Base-by-base conservation (phyloP, 2,888 invertebrate species). In the Drosophila putrida region DNA sequence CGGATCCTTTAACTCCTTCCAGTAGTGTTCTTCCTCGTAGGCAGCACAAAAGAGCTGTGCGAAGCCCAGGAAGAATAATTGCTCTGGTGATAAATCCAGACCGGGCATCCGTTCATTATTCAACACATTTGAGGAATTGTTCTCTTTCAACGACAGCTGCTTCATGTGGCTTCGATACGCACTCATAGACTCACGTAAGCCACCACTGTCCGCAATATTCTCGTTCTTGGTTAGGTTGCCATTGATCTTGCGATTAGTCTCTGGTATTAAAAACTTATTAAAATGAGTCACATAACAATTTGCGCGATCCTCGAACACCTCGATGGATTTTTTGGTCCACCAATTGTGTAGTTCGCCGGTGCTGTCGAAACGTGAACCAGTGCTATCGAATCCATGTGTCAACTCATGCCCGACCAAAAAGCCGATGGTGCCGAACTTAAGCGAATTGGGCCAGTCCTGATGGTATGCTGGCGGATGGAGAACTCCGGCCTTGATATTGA, bases 191-290 rank as follows among this genome's bases (percentile, higher is more conserved):
- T 83, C 79, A 0, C 80, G 77, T 33, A 91, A 51, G 0, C 91
- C 91, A 1, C 92, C 92, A 46, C 82, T 80, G 39, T 91, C 92
- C 0, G 91, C 92, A 13, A 91, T 91, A 46, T 91, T 91, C 54
- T 92, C 92, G 51, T 91, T 87, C 64, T 81, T 84, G 0, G 91
- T 89, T 8, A 63, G 64, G 8, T 85, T 80, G 2, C 91, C 92
- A 47, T 91, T 83, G 25, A 92, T 57, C 5, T 74, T 78, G 0
- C 87, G 90, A 64, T 91, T 90, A 4, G 92, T 86, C 59, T 92
- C 90, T 2, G 92, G 88, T 65, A 91, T 85, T 0, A 72, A 53
- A 61, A 90, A 91, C 0, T 46, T 78, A 47, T 79, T 80, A 41
- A 75, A 92, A 50, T 91, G 90, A 8, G 90, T 39, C 0, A 80